A percentile compares a stretch with the other conserved stretches of the same genome.
Evolutionary conservation across 2,113 vertebrate genomes (phyloP).

Genomic region (Leuciscus idus): DNA sequence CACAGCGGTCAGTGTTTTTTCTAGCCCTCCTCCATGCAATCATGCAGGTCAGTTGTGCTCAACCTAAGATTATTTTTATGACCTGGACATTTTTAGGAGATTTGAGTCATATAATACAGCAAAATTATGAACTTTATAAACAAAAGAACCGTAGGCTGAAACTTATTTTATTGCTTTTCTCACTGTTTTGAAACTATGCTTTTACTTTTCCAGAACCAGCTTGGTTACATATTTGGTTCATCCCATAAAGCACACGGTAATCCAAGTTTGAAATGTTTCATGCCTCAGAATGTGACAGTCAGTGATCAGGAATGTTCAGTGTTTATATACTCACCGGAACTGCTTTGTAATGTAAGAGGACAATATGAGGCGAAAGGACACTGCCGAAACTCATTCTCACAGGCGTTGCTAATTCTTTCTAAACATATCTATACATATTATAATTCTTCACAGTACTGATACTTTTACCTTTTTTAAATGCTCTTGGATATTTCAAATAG

Average conservation of each 20-base stretch:
- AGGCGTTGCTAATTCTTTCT: background rate
- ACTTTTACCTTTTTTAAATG: background rate
- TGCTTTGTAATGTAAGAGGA: background rate
- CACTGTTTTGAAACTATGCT: background rate
- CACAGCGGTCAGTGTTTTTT: slow-evolving; percentile 12
- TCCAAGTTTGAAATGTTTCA: slow-evolving; percentile 12
- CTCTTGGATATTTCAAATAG: background rate
- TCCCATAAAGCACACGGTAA: background rate
- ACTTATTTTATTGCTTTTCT: background rate
- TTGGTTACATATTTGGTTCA: slow-evolving; percentile 19
- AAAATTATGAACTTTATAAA: background rate
- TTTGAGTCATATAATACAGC: background rate
- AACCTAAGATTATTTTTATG: background rate
- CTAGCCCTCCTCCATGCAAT: background rate
- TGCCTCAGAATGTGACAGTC: slow-evolving; percentile 25
- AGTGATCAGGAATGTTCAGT: slow-evolving; percentile 41
- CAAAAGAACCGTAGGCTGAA: background rate
- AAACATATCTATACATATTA: background rate
- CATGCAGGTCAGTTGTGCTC: background rate
- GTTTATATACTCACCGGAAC: slow-evolving; percentile 4
- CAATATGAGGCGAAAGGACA: slow-evolving; percentile 1
- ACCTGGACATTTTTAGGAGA: background rate
- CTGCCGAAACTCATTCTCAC: slow-evolving; percentile 12
- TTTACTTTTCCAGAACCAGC: slow-evolving; percentile 14
- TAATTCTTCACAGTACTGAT: background rate